Evolutionary conservation across 2,113 vertebrate species (phyloP).

Genomic region (Alligator mississippiensis): DNA sequence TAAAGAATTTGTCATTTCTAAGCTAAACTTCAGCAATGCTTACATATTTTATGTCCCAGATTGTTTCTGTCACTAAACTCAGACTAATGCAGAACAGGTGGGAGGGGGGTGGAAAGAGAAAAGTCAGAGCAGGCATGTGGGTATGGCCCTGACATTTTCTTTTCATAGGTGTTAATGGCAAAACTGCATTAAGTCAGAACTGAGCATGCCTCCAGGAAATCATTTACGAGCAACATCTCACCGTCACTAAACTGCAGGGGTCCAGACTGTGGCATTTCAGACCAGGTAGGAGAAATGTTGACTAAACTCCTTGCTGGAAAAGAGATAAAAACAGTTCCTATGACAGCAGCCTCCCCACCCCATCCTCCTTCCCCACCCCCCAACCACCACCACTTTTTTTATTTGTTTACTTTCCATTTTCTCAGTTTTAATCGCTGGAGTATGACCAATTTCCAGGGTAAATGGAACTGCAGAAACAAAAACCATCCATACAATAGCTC

Average conservation of each 20-base stretch:
- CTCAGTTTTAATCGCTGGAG: not conserved
- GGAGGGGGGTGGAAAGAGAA: not conserved
- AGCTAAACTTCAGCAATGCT: conserved; percentile 23
- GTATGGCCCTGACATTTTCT: not conserved
- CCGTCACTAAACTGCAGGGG: not conserved
- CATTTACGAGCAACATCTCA: not conserved
- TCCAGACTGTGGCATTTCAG: not conserved
- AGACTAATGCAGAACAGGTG: not conserved
- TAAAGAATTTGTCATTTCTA: conserved; percentile 31
- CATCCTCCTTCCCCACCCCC: too few relatives aligned
- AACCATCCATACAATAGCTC: not conserved
- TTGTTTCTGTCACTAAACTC: conserved; percentile 12
- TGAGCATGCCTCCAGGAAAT: not conserved
- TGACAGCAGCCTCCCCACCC: not conserved
- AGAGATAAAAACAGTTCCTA: not conserved
- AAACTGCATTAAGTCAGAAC: not conserved
- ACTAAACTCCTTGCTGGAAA: not conserved
- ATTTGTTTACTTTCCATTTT: not conserved
- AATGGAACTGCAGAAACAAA: not conserved
- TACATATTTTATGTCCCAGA: conserved; percentile 30
- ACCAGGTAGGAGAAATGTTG: not conserved
- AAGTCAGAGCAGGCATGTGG: not conserved
- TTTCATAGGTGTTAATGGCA: not conserved
- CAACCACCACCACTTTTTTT: not conserved
- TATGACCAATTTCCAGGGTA: not conserved